Evolutionary conservation across 2,888 invertebrate genomes (phyloP), one percentile per base, ranked within the genome.

Genomic region (Chymomyza caudatula): DNA sequence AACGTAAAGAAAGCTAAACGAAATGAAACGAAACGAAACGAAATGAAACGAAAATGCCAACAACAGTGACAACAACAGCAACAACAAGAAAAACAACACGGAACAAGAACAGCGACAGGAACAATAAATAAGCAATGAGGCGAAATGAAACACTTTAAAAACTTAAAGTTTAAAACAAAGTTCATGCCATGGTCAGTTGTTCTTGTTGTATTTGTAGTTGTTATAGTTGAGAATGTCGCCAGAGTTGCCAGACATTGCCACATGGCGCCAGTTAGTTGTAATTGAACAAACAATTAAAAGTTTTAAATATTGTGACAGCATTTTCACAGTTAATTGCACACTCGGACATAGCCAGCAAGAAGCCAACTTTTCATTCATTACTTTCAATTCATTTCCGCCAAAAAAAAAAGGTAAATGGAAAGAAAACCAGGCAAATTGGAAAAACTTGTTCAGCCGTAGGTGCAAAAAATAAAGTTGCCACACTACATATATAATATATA

Each of bases 221-320:
- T n/a, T n/a, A n/a, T 4, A 43, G 43, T 11, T 54, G n/a, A 23
- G 29, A 29, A 25, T 54, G 13, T 53, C 25, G 22, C n/a, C 54
- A 29, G 15, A 11, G 54, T 19, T 37, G 29, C 8, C 53, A 23
- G 53, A 53, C 29, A 37, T 11, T 11, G 8, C 11, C 29, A 37
- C 29, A 37, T 37, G 29, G 29, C 29, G 23, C 19, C 29, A 37
- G 29, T 69, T 63, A 73, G 63, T 78, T 71, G 78, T 74, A 76
- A 75, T 82, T 85, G 75, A 75, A 62, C 80, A 79, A 81, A 85
- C 83, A 81, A 85, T 79, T 85, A 83, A 85, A 79, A 85, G 63
- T 81, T 85, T 79, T 69, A 75, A 82, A 82, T 82, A 78, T 82
- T 82, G 82, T 78, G 83, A 78, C 78, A 82, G 79, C 83, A 68